These are phyloP conservation scores for Leptopilina clavipes DNA, from an alignment of 1,140 invertebrate species.

Conservation along the genomic window DNA sequence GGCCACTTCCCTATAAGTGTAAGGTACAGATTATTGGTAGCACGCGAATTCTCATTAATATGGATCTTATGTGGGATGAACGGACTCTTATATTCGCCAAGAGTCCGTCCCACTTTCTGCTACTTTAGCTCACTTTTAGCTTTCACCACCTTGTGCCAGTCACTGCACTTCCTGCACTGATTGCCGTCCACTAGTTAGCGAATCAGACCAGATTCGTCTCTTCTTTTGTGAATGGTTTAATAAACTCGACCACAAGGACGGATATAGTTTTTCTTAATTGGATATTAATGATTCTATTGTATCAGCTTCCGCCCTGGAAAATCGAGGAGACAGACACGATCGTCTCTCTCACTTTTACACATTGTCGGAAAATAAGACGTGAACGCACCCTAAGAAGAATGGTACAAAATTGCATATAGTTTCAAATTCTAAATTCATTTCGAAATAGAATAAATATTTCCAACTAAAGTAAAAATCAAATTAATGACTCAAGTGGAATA, in stretches of 20 bases:
- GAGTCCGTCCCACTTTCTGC: conserved; percentile 65
- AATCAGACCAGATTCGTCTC: conserved; percentile 29
- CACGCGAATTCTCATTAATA: conserved; percentile 50
- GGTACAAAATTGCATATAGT: too few relatives aligned
- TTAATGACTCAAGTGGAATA: too few relatives aligned
- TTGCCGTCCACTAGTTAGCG: conserved; percentile 59
- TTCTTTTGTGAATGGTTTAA: conserved; percentile 31
- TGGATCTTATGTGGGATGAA: conserved; percentile 53
- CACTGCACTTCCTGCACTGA: conserved; percentile 74
- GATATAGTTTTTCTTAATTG: conserved; percentile 11
- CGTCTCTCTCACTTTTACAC: too few relatives aligned
- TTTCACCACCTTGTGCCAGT: conserved; percentile 70
- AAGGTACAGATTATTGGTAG: conserved; percentile 29
- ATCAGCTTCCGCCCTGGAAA: background rate
- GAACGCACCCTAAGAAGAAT: too few relatives aligned
- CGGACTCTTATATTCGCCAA: conserved; percentile 54
- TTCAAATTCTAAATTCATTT: too few relatives aligned
- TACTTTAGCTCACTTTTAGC: conserved; percentile 60
- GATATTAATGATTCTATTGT: conserved; percentile 25
- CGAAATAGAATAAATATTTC: too few relatives aligned
- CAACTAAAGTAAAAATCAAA: too few relatives aligned
- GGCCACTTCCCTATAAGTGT: conserved; percentile 26
- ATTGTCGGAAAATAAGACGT: too few relatives aligned
- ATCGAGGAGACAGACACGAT: too few relatives aligned
- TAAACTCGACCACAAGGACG: conserved; percentile 15